These are phyloP conservation scores for Alethe diademata DNA, from an alignment of 2,113 vertebrate genomes.

Conservation along the genomic window DNA sequence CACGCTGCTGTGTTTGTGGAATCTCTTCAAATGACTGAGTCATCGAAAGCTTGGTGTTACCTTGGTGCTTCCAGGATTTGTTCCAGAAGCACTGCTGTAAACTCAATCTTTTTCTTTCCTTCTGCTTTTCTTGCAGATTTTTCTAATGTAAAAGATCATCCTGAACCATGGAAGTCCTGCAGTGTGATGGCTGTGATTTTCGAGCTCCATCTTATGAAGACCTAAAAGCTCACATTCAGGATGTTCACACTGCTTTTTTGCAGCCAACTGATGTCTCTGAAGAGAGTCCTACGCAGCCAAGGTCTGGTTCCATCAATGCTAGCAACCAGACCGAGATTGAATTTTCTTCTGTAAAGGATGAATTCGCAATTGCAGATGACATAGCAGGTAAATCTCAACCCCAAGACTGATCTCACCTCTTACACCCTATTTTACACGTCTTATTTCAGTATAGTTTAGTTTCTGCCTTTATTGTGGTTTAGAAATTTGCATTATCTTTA, in stretches of 20 bases:
- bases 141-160: constrained; percentile 89
- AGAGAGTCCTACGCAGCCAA: constrained; percentile 71
- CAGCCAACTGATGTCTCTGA: constrained; percentile 93
- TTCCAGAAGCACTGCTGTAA: neutral
- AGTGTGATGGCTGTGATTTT: constrained; percentile 98
- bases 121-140: constrained; percentile 72
- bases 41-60: neutral
- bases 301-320: constrained; percentile 81
- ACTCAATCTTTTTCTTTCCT: neutral
- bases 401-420: neutral
- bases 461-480: neutral
- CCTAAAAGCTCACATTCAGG: constrained; percentile 95
- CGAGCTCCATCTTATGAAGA: constrained; percentile 94
- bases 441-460: neutral
- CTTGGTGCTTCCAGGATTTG: neutral
- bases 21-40: neutral
- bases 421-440: neutral
- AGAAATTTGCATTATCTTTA: neutral
- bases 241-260: constrained; percentile 95
- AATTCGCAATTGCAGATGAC: constrained; percentile 83
- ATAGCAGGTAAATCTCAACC: constrained; percentile 81
- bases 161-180: constrained; percentile 93
- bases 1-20: rapidly evolving
- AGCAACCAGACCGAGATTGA: constrained; percentile 86
- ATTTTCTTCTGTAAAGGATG: constrained; percentile 85